phyloP scores from a whole-genome alignment of 2,113 vertebrate genomes.

The Dryoscopus gambensis region DNA sequence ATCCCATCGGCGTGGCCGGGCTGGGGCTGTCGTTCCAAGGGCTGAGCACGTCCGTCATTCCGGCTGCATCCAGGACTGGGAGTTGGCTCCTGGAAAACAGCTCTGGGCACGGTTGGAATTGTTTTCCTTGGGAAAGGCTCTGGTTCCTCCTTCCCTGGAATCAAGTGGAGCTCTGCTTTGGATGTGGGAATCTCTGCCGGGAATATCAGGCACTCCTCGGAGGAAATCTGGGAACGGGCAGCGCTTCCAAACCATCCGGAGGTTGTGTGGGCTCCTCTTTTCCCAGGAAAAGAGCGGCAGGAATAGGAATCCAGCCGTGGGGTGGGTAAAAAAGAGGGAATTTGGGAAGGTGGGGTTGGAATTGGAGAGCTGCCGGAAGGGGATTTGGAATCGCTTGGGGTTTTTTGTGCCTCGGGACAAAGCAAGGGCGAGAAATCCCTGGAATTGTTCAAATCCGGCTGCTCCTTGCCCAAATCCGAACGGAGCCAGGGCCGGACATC shows the following conservation, averaged over 20 bases:
- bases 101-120: background rate
- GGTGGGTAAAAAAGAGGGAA: background rate
- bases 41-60: conserved; percentile 1
- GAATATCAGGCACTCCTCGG: background rate
- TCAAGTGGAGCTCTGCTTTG: background rate
- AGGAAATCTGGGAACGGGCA: background rate
- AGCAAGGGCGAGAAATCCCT: background rate
- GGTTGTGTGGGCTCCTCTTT: background rate
- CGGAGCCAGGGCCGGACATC: background rate
- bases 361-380: background rate
- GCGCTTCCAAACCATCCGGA: background rate
- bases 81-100: background rate
- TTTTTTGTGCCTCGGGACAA: background rate
- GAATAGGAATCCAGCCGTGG: background rate
- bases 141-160: conserved; percentile 19
- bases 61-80: background rate
- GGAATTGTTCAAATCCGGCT: background rate
- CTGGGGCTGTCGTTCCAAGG: background rate
- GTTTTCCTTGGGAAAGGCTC: background rate
- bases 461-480: background rate
- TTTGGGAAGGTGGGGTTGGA: background rate
- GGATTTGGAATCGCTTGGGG: background rate
- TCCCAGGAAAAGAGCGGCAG: background rate
- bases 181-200: conserved; percentile 16
- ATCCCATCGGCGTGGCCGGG: background rate